phyloP scores from a whole-genome alignment of 1,140 invertebrate genomes.

The Cyphomyrmex costatus region DNA sequence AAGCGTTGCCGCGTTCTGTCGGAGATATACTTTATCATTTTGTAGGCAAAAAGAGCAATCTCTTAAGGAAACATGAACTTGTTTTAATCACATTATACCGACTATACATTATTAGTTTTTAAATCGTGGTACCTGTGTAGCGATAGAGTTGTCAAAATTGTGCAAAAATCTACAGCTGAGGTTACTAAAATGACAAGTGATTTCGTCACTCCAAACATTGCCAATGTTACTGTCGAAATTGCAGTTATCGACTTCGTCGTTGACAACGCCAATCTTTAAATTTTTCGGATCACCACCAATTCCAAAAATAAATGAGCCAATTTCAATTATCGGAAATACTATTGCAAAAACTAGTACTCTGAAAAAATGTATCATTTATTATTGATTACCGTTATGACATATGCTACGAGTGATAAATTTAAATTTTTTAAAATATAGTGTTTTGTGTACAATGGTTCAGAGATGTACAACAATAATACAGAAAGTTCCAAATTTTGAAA shows the following conservation, averaged over 20 bases:
- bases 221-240: conserved; percentile 81
- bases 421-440: neutral
- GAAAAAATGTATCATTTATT: conserved; percentile 77
- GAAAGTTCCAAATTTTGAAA: neutral
- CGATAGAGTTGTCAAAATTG: conserved; percentile 85
- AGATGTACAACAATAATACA: no score
- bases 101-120: neutral
- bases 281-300: conserved; percentile 93
- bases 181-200: conserved; percentile 86
- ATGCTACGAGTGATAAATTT: neutral
- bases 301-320: conserved; percentile 93
- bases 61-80: neutral
- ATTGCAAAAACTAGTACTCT: conserved; percentile 93
- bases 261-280: conserved; percentile 92
- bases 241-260: conserved; percentile 89
- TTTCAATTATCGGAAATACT: conserved; percentile 93
- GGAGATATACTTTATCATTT: no score
- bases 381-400: neutral
- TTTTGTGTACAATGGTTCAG: neutral
- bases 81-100: neutral
- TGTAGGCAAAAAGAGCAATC: no score
- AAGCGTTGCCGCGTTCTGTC: no score
- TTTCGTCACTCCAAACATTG: conserved; percentile 74
- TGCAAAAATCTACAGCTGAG: conserved; percentile 88
- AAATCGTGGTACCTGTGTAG: conserved; percentile 80